Evolutionary conservation across 1,140 invertebrate genomes (phyloP), one percentile per base, ranked within the genome.

Genomic region (Drosophila cardini): DNA sequence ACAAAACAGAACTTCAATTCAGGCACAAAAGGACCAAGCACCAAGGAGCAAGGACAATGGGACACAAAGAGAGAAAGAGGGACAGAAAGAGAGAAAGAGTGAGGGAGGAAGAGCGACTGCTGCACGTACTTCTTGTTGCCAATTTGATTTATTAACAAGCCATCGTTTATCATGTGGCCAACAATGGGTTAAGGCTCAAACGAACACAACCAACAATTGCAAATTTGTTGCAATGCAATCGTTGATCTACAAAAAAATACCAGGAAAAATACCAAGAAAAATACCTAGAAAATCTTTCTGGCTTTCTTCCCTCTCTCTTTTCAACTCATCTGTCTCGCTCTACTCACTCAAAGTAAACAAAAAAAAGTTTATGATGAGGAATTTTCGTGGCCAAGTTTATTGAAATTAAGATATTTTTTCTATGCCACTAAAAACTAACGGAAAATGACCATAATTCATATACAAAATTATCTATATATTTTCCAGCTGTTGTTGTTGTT

Each of bases 101-200:
- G 21, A 2, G 21, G 2, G 21, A 26, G 21, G 21, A 0, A 26
- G 21, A 2, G 21, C 21, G 21, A 26, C 21, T 26, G 46, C 38
- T 62, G 32, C 46, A 72, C 34, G 70, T 55, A 38, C 52, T 48
- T 43, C 58, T 46, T 57, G 53, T 68, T 72, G 60, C 55, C 83
- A 57, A 13, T 76, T 80, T 85, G 82, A 85, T 85, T 85, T 85
- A 85, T 85, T 85, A 85, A 85, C 82, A 82, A 87, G 83, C 83
- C 68, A 75, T 87, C 78, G 83, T 85, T 85, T 85, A 85, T 85
- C 82, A 85, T 85, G 82, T 72, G 82, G 82, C 63, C 82, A 86
- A 78, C 78, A 81, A 78, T 75, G 78, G 82, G 81, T 84, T 85
- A 85, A 74, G 64, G 78, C 65, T 64, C 63, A 32, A 68, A 48